Conservation (phyloP, 2,113 vertebrate species). For the Perca flavescens region DNA sequence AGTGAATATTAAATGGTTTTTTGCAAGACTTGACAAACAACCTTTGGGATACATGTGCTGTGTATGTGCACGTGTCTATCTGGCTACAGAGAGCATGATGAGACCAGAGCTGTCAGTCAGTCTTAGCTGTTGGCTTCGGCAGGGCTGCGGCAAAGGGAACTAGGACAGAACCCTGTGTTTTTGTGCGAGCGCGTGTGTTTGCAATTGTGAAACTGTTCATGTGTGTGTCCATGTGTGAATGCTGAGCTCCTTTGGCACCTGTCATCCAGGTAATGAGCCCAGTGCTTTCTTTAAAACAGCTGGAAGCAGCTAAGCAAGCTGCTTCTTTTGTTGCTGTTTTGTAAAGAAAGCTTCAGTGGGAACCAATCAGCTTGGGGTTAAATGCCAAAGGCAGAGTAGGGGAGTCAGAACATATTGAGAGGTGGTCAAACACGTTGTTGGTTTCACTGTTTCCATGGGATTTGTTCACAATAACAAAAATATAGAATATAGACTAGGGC, state of each 20-base stretch:
- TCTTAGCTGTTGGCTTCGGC: conserved; percentile 67
- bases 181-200: conserved; percentile 14
- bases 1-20: conserved; percentile 31
- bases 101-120: conserved; percentile 30
- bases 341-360: background rate
- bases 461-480: no score
- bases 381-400: background rate
- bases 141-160: conserved; percentile 3
- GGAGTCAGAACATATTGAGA: no score
- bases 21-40: background rate
- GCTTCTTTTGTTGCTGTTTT: no score
- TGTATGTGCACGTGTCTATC: background rate
- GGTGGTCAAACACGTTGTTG: no score
- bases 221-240: conserved; percentile 13
- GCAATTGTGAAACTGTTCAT: background rate
- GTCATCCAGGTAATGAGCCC: conserved; percentile 42
- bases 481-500: no score
- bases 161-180: background rate
- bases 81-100: conserved; percentile 14
- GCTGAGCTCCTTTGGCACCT: conserved; percentile 39
- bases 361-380: background rate
- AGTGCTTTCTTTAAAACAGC: conserved; percentile 39
- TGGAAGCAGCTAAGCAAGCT: conserved; percentile 8
- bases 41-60: background rate
- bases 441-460: no score